Base-by-base conservation (phyloP, 2,797 vertebrate genomes). In the Garrulus glandarius region DNA sequence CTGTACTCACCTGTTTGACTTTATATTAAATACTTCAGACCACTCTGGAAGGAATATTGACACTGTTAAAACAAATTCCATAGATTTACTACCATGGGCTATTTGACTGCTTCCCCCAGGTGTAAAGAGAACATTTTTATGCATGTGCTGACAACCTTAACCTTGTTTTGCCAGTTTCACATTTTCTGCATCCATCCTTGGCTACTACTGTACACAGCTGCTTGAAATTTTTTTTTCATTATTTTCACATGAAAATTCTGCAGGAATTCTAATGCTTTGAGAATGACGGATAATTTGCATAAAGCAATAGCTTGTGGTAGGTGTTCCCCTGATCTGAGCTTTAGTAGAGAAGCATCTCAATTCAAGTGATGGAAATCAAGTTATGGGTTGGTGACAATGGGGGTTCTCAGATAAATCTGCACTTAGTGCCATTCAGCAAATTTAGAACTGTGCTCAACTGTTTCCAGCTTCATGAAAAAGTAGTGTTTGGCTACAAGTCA, bases 101-200 rank as follows among this genome's bases (percentile, higher is more conserved):
- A 26, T 57, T 93, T 76, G 34, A 65, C 41, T 80, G n/a, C 27
- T 87, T 92, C 36, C 5, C 9, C n/a, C 27, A 52, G n/a, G 14
- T 16, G 5, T 52, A 84, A 90, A 53, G 65, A 32, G 64, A 93
- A 76, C 14, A 6, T 92, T 71, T 88, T 79, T 82, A 67, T 94
- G 92, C 95, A 95, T 97, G 90, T 96, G 96, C 96, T 96, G 95
- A 94, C 95, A 96, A 95, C 95, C 94, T 97, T 95, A 95, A 91
- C 74, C 52, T 97, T 96, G 24, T 77, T 95, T 94, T 95, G 86
- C 91, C 81, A 81, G 59, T 94, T 95, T 87, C 81, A 86, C 60
- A 4, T 89, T 91, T 94, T 93, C 79, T 96, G 81, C 68, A 80
- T 96, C 88, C 92, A 95, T 95, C 86, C 86, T 87, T 93, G 84